Conservation (phyloP, 2,797 vertebrate genomes). For the Acrossocheilus fasciatus region DNA sequence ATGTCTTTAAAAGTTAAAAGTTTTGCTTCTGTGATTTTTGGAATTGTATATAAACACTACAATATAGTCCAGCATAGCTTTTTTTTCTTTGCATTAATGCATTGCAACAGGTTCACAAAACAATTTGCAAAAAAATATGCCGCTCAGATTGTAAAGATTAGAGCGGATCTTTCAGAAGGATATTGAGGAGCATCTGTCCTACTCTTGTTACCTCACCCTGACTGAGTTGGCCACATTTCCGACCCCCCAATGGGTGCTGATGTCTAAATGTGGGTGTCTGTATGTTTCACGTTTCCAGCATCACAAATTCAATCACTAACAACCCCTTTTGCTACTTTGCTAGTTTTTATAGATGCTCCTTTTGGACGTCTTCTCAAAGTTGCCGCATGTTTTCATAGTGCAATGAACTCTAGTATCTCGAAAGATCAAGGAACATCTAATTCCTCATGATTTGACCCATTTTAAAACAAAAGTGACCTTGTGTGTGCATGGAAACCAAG, state of each 20-base stretch:
- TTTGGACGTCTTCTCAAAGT: background rate
- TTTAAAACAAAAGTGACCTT: background rate
- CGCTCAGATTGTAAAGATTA: background rate
- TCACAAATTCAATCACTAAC: background rate
- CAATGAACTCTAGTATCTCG: background rate
- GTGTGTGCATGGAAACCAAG: background rate
- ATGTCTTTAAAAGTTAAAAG: no score
- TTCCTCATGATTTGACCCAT: background rate
- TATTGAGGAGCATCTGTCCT: background rate
- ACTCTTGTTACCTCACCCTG: background rate
- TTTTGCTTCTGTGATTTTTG: background rate
- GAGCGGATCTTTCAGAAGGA: background rate
- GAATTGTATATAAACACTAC: background rate
- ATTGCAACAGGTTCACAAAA: background rate
- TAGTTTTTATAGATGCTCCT: background rate
- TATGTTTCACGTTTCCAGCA: background rate
- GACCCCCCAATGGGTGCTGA: background rate
- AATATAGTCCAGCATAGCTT: background rate
- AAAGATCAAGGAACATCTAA: conserved; percentile 1
- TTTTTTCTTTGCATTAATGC: background rate
- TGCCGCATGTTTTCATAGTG: background rate
- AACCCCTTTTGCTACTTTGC: background rate
- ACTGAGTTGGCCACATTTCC: background rate
- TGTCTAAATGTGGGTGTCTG: background rate
- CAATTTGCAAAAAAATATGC: background rate